Base-by-base conservation (phyloP, 2,888 invertebrate genomes). In the Mythimna impura region DNA sequence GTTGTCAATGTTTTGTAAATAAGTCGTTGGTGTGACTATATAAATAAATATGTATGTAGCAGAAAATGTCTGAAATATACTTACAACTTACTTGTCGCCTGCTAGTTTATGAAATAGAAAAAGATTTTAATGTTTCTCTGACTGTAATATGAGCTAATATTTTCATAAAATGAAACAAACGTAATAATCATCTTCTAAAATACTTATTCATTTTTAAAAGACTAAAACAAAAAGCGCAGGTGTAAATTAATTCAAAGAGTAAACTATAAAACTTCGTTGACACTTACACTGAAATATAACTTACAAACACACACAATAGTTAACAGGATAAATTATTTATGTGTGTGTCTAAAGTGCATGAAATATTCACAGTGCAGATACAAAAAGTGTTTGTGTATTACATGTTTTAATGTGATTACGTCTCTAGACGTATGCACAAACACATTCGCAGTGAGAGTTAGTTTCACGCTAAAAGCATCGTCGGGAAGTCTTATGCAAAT, bases 401-500 rank as follows among this genome's bases (percentile, higher is more conserved):
- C 54, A 65, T 70, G 69, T 80, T 74, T 83, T 75, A 76, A 81
- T 70, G 76, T 75, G 70, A 84, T 80, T 81, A 72, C 61, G 36
- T 52, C 62, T 64, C 43, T 52, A 73, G 72, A 71, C 71, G 72
- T 61, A 61, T 83, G 68, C 68, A 76, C 66, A 66, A 71, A 72
- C 66, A 76, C 71, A 81, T 47, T 72, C 66, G 55, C 66, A 73
- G 66, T 62, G 60, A 36, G 69, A 81, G 81, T 84, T 74, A 86
- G 77, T 84, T 81, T 71, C 54, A 30, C 66, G 75, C 82, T 83
- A 86, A 83, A 86, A 83, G 86, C 85, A 75, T 77, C 78, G 62
- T 50, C 71, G 70, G 70, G 43, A 81, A 68, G 82, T 81, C 78
- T 86, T 86, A 84, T 81, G 83, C 74, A 86, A 83, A 83, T 86